Evolutionary conservation across 2,888 invertebrate genomes (phyloP).

Genomic region (Odontomyia ornata): DNA sequence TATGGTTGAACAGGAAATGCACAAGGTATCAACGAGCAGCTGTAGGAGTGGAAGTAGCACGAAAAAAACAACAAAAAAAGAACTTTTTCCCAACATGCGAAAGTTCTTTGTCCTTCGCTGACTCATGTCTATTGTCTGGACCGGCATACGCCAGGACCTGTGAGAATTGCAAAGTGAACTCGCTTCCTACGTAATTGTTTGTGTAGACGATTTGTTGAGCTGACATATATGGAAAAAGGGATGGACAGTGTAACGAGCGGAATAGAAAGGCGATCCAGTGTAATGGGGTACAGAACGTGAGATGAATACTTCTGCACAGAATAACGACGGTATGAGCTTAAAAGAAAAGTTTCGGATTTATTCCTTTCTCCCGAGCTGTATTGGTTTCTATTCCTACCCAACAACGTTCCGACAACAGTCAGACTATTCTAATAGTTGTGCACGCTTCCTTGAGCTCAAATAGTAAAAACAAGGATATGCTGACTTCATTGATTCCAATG

Average conservation of each 20-base stretch:
- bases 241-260: not conserved
- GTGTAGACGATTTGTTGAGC: conserved; percentile 26
- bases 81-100: conserved; percentile 13
- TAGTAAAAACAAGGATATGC: not conserved
- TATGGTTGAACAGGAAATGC: not conserved
- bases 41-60: not conserved
- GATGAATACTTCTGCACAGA: not conserved
- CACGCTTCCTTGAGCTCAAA: not conserved
- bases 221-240: conserved; percentile 28
- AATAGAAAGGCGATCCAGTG: not conserved
- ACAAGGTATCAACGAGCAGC: not conserved
- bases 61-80: not conserved
- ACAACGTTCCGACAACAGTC: not conserved
- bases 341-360: not conserved
- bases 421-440: not conserved
- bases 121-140: conserved; percentile 8
- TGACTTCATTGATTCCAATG: too few species aligned
- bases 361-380: not conserved
- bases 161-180: conserved; percentile 20
- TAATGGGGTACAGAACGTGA: conserved; percentile 27
- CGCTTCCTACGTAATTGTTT: conserved; percentile 2
- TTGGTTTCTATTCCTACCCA: not conserved
- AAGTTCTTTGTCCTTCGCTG: conserved; percentile 9
- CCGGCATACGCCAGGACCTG: not conserved
- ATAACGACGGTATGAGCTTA: not conserved